Conservation (phyloP, 30 jellyfish, hydroid and myxozoan species). For the Sanderia malayensis region DNA sequence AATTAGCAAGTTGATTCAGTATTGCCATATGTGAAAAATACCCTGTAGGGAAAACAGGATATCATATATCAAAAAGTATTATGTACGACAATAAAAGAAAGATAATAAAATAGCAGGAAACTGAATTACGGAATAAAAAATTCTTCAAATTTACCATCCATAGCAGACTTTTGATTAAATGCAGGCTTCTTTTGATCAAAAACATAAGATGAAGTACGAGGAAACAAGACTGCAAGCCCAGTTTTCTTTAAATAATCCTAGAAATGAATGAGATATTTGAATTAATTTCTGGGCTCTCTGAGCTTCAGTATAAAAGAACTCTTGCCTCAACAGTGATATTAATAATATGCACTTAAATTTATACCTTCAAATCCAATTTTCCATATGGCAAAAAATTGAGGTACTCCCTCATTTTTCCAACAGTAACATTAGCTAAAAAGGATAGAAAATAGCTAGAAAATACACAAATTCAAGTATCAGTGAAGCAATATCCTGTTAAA, state of each 20-base stretch:
- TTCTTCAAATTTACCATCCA: slow-evolving; percentile 39
- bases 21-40: slow-evolving; percentile 46
- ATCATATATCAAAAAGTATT: not conserved
- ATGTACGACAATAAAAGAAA: not conserved
- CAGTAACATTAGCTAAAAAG: slow-evolving; percentile 44
- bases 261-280: no score
- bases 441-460: no score
- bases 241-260: slow-evolving; percentile 53
- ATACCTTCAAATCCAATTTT: slow-evolving; percentile 16
- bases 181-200: slow-evolving; percentile 42
- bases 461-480: no score
- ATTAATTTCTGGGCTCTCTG: no score
- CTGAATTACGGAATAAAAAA: not conserved
- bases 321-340: no score
- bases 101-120: not conserved
- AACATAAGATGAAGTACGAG: slow-evolving; percentile 48
- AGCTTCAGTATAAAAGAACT: no score
- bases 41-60: slow-evolving; percentile 22
- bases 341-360: no score
- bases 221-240: slow-evolving; percentile 50
- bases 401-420: slow-evolving; percentile 56
- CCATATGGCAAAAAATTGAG: slow-evolving; percentile 45
- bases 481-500: no score
- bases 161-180: slow-evolving; percentile 46
- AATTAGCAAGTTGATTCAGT: slow-evolving; percentile 35